A percentile compares a stretch with the other conserved stretches of the same genome.
These are phyloP conservation scores for Sander lucioperca DNA, from an alignment of 2,113 vertebrate species.

Conservation along the genomic window DNA sequence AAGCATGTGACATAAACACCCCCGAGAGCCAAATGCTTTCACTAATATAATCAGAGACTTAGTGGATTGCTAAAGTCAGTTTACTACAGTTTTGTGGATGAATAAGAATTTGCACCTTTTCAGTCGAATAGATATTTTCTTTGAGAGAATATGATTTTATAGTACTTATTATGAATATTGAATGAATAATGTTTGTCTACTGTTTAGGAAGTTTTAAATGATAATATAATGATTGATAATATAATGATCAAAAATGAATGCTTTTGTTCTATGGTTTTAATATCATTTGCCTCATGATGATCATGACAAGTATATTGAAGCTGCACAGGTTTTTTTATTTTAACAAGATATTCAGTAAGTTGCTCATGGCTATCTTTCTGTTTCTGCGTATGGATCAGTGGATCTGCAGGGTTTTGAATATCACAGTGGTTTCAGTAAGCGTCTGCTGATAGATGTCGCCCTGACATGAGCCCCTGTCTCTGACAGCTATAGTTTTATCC, in stretches of 20 bases:
- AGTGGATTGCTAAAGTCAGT: slow-evolving; percentile 53
- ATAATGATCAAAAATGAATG: background rate
- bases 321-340: background rate
- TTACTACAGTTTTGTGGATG: slow-evolving; percentile 47
- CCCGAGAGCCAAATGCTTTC: slow-evolving; percentile 63
- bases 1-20: slow-evolving; percentile 70
- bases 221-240: background rate
- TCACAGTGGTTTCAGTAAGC: slow-evolving; percentile 64
- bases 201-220: background rate
- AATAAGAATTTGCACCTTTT: slow-evolving; percentile 38
- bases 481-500: slow-evolving; percentile 73
- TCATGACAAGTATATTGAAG: background rate
- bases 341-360: slow-evolving; percentile 11
- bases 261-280: background rate
- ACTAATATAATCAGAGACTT: slow-evolving; percentile 68
- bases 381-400: slow-evolving; percentile 50
- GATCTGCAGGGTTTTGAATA: slow-evolving; percentile 66
- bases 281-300: background rate
- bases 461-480: slow-evolving; percentile 65
- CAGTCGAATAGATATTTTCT: background rate
- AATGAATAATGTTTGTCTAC: too few relatives aligned
- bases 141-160: background rate
- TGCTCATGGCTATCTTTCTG: slow-evolving; percentile 43
- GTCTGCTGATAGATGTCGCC: slow-evolving; percentile 71
- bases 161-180: background rate